phyloP scores from a whole-genome alignment of 2,113 vertebrate species.

The Channa maculata region DNA sequence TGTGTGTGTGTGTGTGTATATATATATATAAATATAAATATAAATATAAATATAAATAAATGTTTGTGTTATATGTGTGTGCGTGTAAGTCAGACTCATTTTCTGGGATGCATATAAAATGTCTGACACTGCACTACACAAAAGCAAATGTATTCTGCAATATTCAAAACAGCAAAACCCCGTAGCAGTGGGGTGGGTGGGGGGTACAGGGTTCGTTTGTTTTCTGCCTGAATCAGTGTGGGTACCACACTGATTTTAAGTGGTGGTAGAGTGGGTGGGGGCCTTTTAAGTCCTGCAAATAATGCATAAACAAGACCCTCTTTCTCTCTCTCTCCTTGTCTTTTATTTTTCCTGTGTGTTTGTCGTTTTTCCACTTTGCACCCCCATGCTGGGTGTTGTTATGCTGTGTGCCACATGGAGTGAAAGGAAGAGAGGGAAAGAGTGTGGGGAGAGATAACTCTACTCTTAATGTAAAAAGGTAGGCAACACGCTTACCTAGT shows the following conservation, averaged over 20 bases:
- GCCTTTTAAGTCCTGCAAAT: slow-evolving; percentile 66
- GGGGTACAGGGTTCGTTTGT: slow-evolving; percentile 59
- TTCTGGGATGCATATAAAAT: slow-evolving; percentile 31
- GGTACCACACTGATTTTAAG: slow-evolving; percentile 64
- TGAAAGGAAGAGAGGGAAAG: slow-evolving; percentile 6
- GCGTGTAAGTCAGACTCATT: slow-evolving; percentile 18
- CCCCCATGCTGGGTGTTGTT: slow-evolving; percentile 44
- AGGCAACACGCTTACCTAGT: background rate
- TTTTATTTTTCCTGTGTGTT: slow-evolving; percentile 49
- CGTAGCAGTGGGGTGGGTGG: slow-evolving; percentile 22
- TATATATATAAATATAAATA: too few species aligned
- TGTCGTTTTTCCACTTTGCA: slow-evolving; percentile 53
- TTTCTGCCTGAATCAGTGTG: slow-evolving; percentile 49
- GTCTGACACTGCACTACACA: slow-evolving; percentile 18
- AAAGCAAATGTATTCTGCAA: slow-evolving; percentile 48
- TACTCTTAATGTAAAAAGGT: slow-evolving; percentile 25
- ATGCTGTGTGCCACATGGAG: slow-evolving; percentile 23
- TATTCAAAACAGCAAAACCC: slow-evolving; percentile 47
- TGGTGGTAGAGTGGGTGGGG: slow-evolving; percentile 50
- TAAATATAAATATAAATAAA: too few species aligned
- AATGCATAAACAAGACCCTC: slow-evolving; percentile 65
- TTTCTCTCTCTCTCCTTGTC: slow-evolving; percentile 41
- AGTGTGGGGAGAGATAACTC: background rate
- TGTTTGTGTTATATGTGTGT: background rate
- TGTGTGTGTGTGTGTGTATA: background rate